Evolutionary conservation across 35 echinoderm and acorn worm genomes (phyloP), one percentile per base, ranked within the genome.

Genomic region (Lytechinus pictus): DNA sequence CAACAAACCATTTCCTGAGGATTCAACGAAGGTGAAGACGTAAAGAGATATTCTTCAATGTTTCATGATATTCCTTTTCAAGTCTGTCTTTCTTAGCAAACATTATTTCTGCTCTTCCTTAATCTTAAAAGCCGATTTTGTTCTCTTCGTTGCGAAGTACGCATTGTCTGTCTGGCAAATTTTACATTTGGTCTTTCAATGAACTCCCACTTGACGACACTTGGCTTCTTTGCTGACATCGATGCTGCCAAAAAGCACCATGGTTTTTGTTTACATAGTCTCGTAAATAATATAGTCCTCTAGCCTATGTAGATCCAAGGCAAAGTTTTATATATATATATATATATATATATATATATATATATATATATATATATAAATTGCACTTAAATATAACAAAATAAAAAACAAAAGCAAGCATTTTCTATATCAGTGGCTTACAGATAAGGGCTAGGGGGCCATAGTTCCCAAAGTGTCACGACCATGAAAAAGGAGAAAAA

Each of bases 61-160:
- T 79, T 79, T 79, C 66, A 79, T 79, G 19, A 79, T 14, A 79
- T 79, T n/a, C 66, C n/a, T 24, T 79, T 79, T 79, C 66, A 79
- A 16, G 19, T 79, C 4, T 24, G 66, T 24, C 66, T 79, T 79
- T 16, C 21, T 79, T 79, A 6, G 3, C 66, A 79, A 79, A 14
- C 12, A 79, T 19, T 16, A 79, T 79, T 79, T n/a, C 4, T 79
- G n/a, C 66, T 79, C 16, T 24, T 24, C 16, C 5, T 79, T 79
- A 79, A 79, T 79, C 66, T 79, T 79, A 79, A 79, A 79, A 79
- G 19, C 66, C 66, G 66, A 79, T 79, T 79, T 79, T 79, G 9
- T 58, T 58, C 13, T 58, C 1, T 8, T 58, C 13, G 5, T 10
- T 16, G 66, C 66, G 8, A 79, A 79, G 66, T 79, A 24, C 66